phyloP scores from a whole-genome alignment of 1,140 invertebrate species.

The Drosophila truncata region DNA sequence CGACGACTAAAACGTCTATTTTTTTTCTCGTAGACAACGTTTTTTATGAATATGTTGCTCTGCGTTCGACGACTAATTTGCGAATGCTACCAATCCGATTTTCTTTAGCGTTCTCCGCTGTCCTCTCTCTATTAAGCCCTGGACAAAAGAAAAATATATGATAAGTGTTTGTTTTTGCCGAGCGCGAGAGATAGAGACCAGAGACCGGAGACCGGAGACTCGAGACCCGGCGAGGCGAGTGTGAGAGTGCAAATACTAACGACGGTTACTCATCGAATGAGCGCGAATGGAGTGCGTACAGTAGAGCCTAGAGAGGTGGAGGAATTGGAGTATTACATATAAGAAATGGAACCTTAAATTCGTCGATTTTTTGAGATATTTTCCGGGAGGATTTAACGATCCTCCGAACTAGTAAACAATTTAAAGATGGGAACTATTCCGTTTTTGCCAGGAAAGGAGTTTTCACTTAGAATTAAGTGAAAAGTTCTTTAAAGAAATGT shows the following conservation, averaged over 20 bases:
- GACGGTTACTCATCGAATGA: constrained; percentile 35
- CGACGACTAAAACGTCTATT: constrained; percentile 25
- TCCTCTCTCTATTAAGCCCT: constrained; percentile 61
- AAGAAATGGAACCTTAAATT: not conserved
- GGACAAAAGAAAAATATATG: constrained; percentile 75
- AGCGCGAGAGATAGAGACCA: constrained; percentile 49
- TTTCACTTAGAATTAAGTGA: not conserved
- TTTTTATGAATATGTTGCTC: constrained; percentile 56
- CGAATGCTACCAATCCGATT: constrained; percentile 62
- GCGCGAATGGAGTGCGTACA: constrained; percentile 22
- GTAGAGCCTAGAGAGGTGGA: not conserved
- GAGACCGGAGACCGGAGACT: constrained; percentile 5
- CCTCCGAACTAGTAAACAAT: too few species aligned
- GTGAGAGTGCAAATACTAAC: constrained; percentile 39
- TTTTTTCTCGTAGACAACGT: constrained; percentile 32
- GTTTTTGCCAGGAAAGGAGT: rapidly evolving
- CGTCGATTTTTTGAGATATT: too few species aligned
- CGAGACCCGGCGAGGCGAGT: constrained; percentile 13
- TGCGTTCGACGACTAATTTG: constrained; percentile 63
- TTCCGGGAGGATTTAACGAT: not conserved
- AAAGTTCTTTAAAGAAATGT: not conserved
- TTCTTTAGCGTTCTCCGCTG: constrained; percentile 55
- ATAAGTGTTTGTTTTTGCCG: constrained; percentile 67
- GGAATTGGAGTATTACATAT: not conserved
- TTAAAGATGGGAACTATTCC: too few species aligned